These are phyloP conservation scores for Oncopodura yosiiana DNA, from an alignment of 1,140 invertebrate genomes.

Conservation along the genomic window DNA sequence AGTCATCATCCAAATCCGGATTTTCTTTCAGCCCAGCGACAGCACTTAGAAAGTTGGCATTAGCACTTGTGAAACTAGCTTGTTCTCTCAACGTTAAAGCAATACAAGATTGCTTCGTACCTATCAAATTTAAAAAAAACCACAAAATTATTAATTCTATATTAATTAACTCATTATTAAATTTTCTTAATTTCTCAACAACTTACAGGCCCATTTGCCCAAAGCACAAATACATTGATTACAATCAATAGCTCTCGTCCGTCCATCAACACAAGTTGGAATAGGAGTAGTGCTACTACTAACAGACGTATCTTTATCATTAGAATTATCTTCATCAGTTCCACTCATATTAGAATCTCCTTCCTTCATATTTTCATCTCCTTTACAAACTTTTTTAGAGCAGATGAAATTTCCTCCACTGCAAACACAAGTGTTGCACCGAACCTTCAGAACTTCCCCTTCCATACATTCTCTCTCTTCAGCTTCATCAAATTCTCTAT, in stretches of 20 bases:
- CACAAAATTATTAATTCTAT: no score
- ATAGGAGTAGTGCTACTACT: conserved; percentile 6
- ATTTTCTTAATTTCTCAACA: no score
- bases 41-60: conserved; percentile 9
- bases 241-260: conserved; percentile 29
- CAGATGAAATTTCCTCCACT: conserved; percentile 18
- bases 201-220: conserved; percentile 30
- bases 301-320: not conserved
- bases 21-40: conserved; percentile 24
- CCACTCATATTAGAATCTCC: not conserved
- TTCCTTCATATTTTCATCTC: not conserved
- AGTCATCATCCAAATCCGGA: conserved; percentile 25
- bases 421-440: conserved; percentile 30
- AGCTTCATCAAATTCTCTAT: not conserved
- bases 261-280: conserved; percentile 18
- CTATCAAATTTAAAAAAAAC: no score
- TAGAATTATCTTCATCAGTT: not conserved
- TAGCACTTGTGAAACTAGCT: conserved; percentile 14
- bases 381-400: conserved; percentile 19
- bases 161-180: no score
- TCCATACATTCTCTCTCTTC: conserved; percentile 16
- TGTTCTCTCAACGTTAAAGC: conserved; percentile 28
- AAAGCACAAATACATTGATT: conserved; percentile 30
- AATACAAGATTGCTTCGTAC: conserved; percentile 29
- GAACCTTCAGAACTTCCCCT: conserved; percentile 16